phyloP scores from a whole-genome alignment of 2,113 vertebrate genomes.

The Sus scrofa region DNA sequence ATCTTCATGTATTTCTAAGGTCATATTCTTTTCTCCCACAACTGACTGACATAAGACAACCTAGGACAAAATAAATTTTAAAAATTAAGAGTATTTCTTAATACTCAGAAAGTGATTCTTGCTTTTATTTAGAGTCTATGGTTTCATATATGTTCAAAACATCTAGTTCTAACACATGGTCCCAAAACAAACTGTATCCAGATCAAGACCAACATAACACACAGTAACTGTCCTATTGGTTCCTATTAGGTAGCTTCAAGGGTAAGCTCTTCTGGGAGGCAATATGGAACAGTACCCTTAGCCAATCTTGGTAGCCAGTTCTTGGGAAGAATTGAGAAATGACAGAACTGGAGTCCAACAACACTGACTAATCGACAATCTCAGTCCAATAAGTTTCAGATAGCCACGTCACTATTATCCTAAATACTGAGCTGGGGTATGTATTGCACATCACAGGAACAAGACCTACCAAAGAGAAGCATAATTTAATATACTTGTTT shows the following conservation, averaged over 20 bases:
- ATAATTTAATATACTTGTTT: neutral
- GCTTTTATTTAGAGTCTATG: neutral
- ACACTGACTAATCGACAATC: neutral
- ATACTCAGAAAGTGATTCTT: neutral
- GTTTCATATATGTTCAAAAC: neutral
- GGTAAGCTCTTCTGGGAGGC: neutral
- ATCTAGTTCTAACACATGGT: neutral
- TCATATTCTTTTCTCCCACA: neutral
- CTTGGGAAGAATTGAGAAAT: neutral
- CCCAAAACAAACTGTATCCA: neutral
- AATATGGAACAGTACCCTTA: neutral
- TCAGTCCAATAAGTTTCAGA: neutral
- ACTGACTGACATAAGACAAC: neutral
- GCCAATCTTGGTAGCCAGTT: neutral
- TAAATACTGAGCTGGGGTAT: neutral
- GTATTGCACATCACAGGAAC: neutral
- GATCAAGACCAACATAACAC: neutral
- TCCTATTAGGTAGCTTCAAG: neutral
- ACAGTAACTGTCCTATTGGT: neutral
- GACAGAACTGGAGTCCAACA: neutral
- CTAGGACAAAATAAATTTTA: neutral
- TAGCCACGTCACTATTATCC: neutral
- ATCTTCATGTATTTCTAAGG: constrained; percentile 22
- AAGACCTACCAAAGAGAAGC: neutral
- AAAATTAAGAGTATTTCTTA: constrained; percentile 15